Evolutionary conservation across 2,888 invertebrate genomes (phyloP).

Genomic region (Cabera pusaria): DNA sequence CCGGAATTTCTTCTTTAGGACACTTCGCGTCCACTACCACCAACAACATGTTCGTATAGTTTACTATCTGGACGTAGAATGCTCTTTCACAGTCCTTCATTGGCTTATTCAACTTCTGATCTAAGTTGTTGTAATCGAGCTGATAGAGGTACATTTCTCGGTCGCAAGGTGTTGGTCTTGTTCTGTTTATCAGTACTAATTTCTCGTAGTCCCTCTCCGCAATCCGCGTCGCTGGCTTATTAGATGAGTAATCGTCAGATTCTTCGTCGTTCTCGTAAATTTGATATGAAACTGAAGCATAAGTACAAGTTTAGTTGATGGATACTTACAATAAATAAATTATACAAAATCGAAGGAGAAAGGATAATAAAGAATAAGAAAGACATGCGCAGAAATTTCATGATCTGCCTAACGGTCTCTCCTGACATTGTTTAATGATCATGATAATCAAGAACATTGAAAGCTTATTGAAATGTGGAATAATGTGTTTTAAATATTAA

Average conservation of each 20-base stretch:
- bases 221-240: constrained; percentile 63
- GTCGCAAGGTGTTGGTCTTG: constrained; percentile 93
- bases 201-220: constrained; percentile 85
- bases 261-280: constrained; percentile 79
- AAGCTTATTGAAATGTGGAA: too few species aligned
- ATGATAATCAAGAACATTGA: too few species aligned
- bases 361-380: background rate
- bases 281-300: constrained; percentile 58
- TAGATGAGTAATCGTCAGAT: constrained; percentile 59
- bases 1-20: constrained; percentile 69
- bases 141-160: constrained; percentile 86
- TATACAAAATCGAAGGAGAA: constrained; percentile 1
- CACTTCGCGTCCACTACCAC: constrained; percentile 89
- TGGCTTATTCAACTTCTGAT: constrained; percentile 75
- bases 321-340: constrained; percentile 1
- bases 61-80: constrained; percentile 89
- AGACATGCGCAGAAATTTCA: constrained; percentile 2
- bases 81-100: constrained; percentile 78
- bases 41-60: constrained; percentile 90
- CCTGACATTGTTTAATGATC: too few species aligned
- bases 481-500: too few species aligned
- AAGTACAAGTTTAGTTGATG: constrained; percentile 20
- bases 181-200: constrained; percentile 87
- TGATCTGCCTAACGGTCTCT: too few species aligned
- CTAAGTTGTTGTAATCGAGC: constrained; percentile 71